Evolutionary conservation across 2,113 vertebrate species (phyloP).

Genomic region (Carettochelys insculpta): DNA sequence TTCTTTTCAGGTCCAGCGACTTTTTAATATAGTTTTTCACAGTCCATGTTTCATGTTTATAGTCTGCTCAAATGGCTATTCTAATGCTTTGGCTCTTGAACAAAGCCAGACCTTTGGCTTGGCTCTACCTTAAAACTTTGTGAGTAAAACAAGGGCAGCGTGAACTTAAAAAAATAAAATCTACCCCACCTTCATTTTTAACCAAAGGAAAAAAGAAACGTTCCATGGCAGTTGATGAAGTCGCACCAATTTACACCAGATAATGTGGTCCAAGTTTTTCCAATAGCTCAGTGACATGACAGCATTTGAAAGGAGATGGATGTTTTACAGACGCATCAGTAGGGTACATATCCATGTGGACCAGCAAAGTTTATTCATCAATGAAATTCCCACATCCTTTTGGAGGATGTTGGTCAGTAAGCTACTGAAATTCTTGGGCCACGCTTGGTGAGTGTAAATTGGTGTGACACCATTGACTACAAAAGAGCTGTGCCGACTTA

Average conservation of each 20-base stretch:
- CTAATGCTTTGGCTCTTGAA: constrained; percentile 18
- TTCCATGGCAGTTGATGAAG: neutral
- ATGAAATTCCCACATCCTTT: neutral
- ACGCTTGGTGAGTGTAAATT: constrained; percentile 1
- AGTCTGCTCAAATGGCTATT: neutral
- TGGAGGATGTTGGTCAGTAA: neutral
- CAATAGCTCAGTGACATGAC: too few species aligned
- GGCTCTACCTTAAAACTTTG: constrained; percentile 2
- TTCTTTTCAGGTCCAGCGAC: neutral
- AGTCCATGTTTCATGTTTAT: constrained; percentile 5
- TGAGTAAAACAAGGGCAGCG: neutral
- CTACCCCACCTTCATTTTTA: neutral
- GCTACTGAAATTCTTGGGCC: neutral
- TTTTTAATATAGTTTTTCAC: constrained; percentile 9
- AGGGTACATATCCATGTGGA: too few species aligned
- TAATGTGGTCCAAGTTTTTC: too few species aligned
- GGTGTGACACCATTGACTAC: neutral
- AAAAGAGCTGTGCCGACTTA: neutral
- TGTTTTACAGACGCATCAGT: too few species aligned
- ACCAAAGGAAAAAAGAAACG: neutral
- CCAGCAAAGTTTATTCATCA: neutral
- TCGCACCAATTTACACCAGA: too few species aligned
- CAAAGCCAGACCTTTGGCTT: constrained; percentile 21
- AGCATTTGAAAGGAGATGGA: too few species aligned
- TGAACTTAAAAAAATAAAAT: constrained; percentile 51